A percentile compares a stretch with the other conserved stretches of the same genome.
Conservation (phyloP, 1,140 invertebrate genomes). For the Drosophila willistoni region DNA sequence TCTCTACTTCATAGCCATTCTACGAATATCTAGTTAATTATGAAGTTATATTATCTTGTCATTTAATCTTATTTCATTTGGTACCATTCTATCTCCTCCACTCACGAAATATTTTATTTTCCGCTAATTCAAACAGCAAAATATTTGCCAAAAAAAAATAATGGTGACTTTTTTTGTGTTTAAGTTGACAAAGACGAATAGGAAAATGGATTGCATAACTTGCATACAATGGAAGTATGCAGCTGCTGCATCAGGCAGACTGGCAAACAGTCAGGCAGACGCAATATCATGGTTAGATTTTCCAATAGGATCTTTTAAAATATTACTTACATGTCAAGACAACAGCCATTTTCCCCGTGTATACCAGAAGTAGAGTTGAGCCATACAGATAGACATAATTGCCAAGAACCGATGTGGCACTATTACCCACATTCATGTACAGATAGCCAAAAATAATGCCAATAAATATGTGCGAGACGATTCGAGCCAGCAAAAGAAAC, state of each 20-base stretch:
- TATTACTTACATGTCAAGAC: slow-evolving; percentile 94
- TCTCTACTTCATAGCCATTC: background rate
- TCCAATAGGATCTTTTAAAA: background rate
- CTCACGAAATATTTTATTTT: slow-evolving; percentile 25
- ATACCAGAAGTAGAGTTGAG: slow-evolving; percentile 94
- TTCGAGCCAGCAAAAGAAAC: slow-evolving; percentile 88
- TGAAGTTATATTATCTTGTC: slow-evolving; percentile 20
- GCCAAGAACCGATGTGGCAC: slow-evolving; percentile 92
- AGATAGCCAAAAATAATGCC: slow-evolving; percentile 95
- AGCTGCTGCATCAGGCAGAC: background rate
- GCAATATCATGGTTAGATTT: background rate
- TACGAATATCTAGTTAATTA: background rate
- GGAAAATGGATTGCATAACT: background rate
- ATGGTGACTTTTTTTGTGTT: slow-evolving; percentile 34
- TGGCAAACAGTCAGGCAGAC: background rate
- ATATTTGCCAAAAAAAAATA: slow-evolving; percentile 30
- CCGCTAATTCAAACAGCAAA: slow-evolving; percentile 37
- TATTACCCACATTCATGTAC: slow-evolving; percentile 93
- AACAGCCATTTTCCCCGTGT: slow-evolving; percentile 98
- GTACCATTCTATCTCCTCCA: background rate
- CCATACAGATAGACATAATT: slow-evolving; percentile 97
- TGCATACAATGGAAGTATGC: background rate
- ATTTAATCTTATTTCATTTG: slow-evolving; percentile 23
- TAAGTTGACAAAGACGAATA: slow-evolving; percentile 7
- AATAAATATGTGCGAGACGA: slow-evolving; percentile 92